These are phyloP conservation scores for Arctocebus calabarensis DNA, from an alignment of 2,797 vertebrate genomes.

Conservation along the genomic window DNA sequence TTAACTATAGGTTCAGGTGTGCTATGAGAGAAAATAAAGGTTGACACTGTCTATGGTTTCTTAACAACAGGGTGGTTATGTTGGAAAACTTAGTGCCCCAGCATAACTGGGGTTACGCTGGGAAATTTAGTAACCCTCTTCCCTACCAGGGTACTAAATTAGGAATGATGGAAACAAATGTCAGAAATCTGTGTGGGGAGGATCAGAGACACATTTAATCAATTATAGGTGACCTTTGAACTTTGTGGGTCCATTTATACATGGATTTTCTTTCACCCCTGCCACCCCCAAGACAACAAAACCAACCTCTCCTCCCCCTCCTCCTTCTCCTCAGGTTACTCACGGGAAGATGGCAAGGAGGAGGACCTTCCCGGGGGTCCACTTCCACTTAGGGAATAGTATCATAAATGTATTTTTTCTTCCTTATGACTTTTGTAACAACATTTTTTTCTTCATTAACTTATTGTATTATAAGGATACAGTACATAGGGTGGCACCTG, in stretches of 20 bases:
- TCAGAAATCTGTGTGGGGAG: background rate
- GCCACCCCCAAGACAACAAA: background rate
- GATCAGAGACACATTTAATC: background rate
- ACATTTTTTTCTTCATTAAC: background rate
- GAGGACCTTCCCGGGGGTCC: background rate
- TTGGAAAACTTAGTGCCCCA: no score
- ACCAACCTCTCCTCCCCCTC: background rate
- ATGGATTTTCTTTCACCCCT: background rate
- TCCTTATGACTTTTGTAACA: background rate
- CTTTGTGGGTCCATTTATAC: background rate
- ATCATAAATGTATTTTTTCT: background rate
- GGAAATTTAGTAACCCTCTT: no score
- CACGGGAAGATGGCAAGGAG: background rate
- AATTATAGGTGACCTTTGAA: background rate
- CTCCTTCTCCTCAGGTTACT: background rate
- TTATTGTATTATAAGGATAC: background rate
- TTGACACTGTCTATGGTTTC: background rate
- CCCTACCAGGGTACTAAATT: background rate
- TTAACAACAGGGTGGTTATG: background rate
- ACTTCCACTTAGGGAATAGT: background rate
- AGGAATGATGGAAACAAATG: background rate
- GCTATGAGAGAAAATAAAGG: no score
- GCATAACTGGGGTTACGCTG: no score
- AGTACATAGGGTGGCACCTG: no score
- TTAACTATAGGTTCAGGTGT: no score